phyloP scores from a whole-genome alignment of 2,888 invertebrate species.

The Biston stratarius region DNA sequence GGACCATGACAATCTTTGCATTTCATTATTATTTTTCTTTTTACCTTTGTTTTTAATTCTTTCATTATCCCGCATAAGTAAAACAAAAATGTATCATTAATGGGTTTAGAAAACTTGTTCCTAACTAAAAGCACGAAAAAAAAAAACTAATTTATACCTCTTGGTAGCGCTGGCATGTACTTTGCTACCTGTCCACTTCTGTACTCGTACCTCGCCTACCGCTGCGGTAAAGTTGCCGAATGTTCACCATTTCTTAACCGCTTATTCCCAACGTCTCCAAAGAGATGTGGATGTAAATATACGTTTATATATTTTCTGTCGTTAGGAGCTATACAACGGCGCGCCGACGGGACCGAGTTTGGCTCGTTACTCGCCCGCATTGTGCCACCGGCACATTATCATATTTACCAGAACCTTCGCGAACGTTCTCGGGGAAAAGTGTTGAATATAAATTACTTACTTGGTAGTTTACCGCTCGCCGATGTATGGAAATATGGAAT shows the following conservation, averaged over 20 bases:
- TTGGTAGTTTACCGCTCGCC: constrained; percentile 19
- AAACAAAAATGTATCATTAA: no score
- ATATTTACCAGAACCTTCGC: constrained; percentile 34
- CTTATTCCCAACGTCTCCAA: constrained; percentile 28
- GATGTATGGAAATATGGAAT: constrained; percentile 13
- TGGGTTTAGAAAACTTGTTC: no score
- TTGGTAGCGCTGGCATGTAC: no score
- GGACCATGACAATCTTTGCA: no score
- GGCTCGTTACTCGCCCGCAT: constrained; percentile 25
- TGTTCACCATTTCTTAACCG: constrained; percentile 10
- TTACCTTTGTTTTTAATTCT: no score
- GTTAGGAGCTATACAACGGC: constrained; percentile 36
- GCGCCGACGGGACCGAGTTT: constrained; percentile 29
- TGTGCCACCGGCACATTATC: constrained; percentile 35
- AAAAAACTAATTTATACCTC: no score
- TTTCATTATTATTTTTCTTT: no score
- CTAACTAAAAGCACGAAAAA: no score
- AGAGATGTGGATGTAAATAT: constrained; percentile 40
- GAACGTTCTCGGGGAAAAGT: constrained; percentile 32
- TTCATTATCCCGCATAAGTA: no score
- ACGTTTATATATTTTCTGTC: constrained; percentile 28
- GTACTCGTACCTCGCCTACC: no score
- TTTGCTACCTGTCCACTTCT: no score
- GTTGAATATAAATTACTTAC: constrained; percentile 43
- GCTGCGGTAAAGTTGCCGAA: no score